These are phyloP conservation scores for Drosophila leontia DNA, from an alignment of 1,140 invertebrate genomes.

Conservation along the genomic window DNA sequence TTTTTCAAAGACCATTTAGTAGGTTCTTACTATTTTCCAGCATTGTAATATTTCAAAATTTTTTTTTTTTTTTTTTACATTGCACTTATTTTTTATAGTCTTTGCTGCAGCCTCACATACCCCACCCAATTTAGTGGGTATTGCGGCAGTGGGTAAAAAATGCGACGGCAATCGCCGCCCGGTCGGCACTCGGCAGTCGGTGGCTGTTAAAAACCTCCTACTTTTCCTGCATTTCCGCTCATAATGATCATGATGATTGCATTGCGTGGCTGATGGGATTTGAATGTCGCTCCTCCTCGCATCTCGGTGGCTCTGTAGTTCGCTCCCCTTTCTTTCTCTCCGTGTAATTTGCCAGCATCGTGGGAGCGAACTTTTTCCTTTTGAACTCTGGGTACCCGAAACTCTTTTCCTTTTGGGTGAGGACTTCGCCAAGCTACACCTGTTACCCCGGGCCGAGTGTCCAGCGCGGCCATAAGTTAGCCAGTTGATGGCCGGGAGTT, in stretches of 20 bases:
- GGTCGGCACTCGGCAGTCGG: conserved; percentile 62
- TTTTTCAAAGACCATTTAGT: background rate
- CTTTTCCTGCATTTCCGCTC: conserved; percentile 82
- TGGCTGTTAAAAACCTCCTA: conserved; percentile 83
- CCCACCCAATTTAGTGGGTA: conserved; percentile 10
- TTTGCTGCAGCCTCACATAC: background rate
- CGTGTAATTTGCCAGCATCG: conserved; percentile 78
- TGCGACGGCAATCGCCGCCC: conserved; percentile 57
- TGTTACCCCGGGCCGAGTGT: conserved; percentile 50
- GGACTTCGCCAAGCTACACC: conserved; percentile 56
- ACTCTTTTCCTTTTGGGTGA: conserved; percentile 28
- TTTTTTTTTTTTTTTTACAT: too few species aligned
- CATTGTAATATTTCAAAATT: too few species aligned
- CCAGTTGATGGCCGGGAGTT: conserved; percentile 63
- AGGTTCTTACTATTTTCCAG: background rate
- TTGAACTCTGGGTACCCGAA: conserved; percentile 45
- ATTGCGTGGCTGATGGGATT: conserved; percentile 82
- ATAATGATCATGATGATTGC: conserved; percentile 83
- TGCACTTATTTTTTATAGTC: background rate
- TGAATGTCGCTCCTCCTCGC: conserved; percentile 61
- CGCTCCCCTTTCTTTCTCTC: conserved; percentile 38
- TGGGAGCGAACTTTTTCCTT: conserved; percentile 76
- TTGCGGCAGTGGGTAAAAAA: conserved; percentile 45
- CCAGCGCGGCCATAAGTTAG: conserved; percentile 65
- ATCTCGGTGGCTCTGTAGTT: background rate